Percentiles rank a stretch among this genome's conserved stretches.
phyloP scores from a whole-genome alignment of 1,140 invertebrate genomes.

The Leguminivora glycinivorella region DNA sequence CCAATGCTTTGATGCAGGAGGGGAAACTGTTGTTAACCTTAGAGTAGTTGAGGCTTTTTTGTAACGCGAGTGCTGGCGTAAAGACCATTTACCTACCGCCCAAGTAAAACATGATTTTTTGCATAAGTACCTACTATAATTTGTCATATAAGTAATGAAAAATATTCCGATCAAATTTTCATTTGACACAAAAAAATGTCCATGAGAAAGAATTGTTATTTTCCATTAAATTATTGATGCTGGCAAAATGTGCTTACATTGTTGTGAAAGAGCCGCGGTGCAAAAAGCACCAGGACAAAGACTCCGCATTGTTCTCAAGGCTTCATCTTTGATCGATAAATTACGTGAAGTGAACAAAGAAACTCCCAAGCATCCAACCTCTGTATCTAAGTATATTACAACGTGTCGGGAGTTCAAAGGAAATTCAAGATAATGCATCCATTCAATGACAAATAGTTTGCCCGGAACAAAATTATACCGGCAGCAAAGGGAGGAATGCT shows the following conservation, averaged over 20 bases:
- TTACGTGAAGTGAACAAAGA: constrained; percentile 2
- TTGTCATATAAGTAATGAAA: too few species aligned
- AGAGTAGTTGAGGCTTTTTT: too few species aligned
- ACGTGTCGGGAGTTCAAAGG: background rate
- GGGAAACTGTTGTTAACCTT: too few species aligned
- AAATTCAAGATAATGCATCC: background rate
- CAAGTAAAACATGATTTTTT: too few species aligned
- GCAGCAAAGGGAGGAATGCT: too few species aligned
- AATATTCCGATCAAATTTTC: too few species aligned
- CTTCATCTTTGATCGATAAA: constrained; percentile 8
- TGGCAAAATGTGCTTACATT: background rate
- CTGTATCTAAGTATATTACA: background rate
- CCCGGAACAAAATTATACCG: background rate
- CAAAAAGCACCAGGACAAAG: background rate
- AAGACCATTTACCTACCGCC: too few species aligned
- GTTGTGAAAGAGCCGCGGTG: background rate
- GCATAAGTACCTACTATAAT: too few species aligned
- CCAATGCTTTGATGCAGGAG: too few species aligned
- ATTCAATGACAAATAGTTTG: background rate
- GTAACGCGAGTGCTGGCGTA: too few species aligned
- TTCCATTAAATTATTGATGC: background rate
- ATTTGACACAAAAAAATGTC: too few species aligned
- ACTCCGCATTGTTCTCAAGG: background rate
- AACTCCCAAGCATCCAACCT: background rate
- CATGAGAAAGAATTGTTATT: background rate